These are phyloP conservation scores for Clinocottus analis DNA, from an alignment of 2,113 vertebrate species.

Conservation along the genomic window DNA sequence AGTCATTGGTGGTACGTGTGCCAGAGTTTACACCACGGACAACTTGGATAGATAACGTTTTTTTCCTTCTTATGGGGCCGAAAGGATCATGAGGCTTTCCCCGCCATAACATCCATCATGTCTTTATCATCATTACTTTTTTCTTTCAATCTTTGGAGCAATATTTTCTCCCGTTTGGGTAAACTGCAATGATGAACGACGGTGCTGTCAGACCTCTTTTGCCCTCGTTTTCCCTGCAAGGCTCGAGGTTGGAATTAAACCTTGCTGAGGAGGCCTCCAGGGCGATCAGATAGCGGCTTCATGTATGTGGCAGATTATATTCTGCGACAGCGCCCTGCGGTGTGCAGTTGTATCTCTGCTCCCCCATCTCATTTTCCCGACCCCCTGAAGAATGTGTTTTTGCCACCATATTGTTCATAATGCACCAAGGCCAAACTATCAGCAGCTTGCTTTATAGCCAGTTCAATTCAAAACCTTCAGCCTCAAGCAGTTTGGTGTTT, in stretches of 20 bases:
- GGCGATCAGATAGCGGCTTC: conserved; percentile 29
- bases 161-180: neutral
- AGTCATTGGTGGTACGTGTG: neutral
- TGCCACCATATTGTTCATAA: conserved; percentile 6
- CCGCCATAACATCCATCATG: neutral
- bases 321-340: conserved; percentile 17
- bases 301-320: conserved; percentile 35
- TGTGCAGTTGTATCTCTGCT: conserved; percentile 6
- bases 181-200: neutral
- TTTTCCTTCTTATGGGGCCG: neutral
- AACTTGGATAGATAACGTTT: neutral
- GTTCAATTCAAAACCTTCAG: neutral
- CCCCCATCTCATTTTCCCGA: conserved; percentile 26
- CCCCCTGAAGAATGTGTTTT: conserved; percentile 21
- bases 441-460: conserved; percentile 16
- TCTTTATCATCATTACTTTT: neutral
- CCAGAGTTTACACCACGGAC: neutral
- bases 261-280: conserved; percentile 21
- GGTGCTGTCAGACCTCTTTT: conserved; percentile 12
- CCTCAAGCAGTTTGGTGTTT: conserved; percentile 10
- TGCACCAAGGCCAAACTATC: conserved; percentile 22
- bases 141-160: neutral
- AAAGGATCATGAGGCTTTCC: neutral
- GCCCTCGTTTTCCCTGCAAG: neutral
- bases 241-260: conserved; percentile 11